Evolutionary conservation across 2,113 vertebrate species (phyloP).

Genomic region (crab-eating macaque (Macaca fascicularis)): T2T-MFA8v1.1 NC_088384.1:100189501-100190000

Average conservation of each 20-base stretch:
- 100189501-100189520: too few species aligned
- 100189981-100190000: neutral
- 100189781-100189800: neutral
- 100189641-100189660: neutral
- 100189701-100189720: neutral
- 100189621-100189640: neutral
- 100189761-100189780: neutral
- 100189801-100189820: neutral
- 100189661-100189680: neutral
- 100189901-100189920: neutral
- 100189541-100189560: too few species aligned
- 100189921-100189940: neutral
- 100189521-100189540: too few species aligned
- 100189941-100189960: neutral
- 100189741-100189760: neutral
- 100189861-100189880: neutral
- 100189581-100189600: neutral
- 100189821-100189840: neutral
- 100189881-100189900: neutral
- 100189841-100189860: neutral
- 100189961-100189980: neutral
- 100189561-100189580: too few species aligned
- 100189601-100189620: neutral
- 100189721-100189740: neutral
- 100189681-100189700: neutral